Base-by-base conservation (phyloP, 2,888 invertebrate species). In the Nycteola revayana region DNA sequence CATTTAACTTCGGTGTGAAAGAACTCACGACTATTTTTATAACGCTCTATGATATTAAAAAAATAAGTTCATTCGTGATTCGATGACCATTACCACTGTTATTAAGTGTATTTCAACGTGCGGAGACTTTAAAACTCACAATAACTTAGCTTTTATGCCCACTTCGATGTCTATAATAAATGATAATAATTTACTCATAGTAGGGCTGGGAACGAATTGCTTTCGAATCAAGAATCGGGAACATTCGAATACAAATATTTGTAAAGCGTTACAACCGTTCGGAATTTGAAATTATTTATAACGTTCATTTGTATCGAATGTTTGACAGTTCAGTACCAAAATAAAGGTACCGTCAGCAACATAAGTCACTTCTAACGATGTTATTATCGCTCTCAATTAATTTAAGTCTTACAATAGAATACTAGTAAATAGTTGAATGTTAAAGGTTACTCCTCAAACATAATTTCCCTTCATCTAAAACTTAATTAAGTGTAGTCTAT, bases 31-130 rank as follows among this genome's bases (percentile, higher is more conserved):
- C 66, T 70, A 67, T 71, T 66, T 75, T 64, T 63, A 69, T 63
- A 60, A 61, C 66, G 27, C 25, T 46, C 46, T 52, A 46, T 14
- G 46, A 42, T 46, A 41, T 32, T 27, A 38, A 48, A 65, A 69
- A 71, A 14, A 14, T 14, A 70, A 63, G 39, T 39, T 41, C 43
- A 50, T 48, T 63, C 68, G 68, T 70, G 68, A 75, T 75, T 75
- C 65, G 66, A 77, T 78, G 74, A 73, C 59, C 44, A 57, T 78
- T 74, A 73, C 59, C 44, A 57, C 60, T 57, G 75, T 72, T 66
- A 68, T 66, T 58, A 61, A 63, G 56, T 56, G 59, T 60, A 51
- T 44, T 60, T 54, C 48, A 52, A 56, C 44, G 55, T 53, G 54
- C 46, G 42, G 42, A 46, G 32, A 32, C 33, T 64, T 61, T 60